phyloP scores from a whole-genome alignment of 2,888 invertebrate species.

The Amphipyra tragopoginis region DNA sequence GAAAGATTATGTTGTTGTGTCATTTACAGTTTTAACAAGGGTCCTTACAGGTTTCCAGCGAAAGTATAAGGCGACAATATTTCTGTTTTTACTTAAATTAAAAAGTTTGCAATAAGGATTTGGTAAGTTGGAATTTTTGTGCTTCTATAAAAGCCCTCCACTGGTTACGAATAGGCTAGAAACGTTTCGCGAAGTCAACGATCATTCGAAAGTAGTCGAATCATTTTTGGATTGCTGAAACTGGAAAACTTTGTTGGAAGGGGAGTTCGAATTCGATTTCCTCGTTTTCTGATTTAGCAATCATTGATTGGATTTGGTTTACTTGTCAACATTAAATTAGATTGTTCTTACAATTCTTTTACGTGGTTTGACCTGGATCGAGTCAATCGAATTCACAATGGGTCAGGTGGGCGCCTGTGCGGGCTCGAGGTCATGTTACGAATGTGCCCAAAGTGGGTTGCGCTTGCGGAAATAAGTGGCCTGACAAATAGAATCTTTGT shows the following conservation, averaged over 20 bases:
- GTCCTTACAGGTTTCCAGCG: conserved; percentile 51
- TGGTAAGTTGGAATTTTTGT: conserved; percentile 37
- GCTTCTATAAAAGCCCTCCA: conserved; percentile 20
- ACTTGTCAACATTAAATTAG: conserved; percentile 27
- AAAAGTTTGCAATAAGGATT: conserved; percentile 63
- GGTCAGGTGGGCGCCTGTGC: conserved; percentile 52
- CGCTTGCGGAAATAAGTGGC: conserved; percentile 47
- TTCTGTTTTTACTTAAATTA: conserved; percentile 66
- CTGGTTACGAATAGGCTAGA: conserved; percentile 34
- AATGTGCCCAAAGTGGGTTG: conserved; percentile 51
- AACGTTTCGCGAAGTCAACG: conserved; percentile 40
- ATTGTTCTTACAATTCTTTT: conserved; percentile 41
- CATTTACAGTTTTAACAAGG: conserved; percentile 69
- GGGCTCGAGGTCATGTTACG: conserved; percentile 43
- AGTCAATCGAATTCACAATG: conserved; percentile 49
- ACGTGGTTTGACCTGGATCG: conserved; percentile 47
- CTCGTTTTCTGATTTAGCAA: conserved; percentile 27
- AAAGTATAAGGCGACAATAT: conserved; percentile 55
- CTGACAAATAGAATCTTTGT: conserved; percentile 33
- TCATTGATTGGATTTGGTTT: conserved; percentile 31
- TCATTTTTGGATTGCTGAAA: conserved; percentile 43
- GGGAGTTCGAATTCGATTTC: conserved; percentile 33
- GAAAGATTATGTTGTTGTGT: too few species aligned
- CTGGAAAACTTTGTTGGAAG: conserved; percentile 36
- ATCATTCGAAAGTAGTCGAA: conserved; percentile 44